phyloP scores from a whole-genome alignment of 2,797 vertebrate species.

The Spondyliosoma cantharus region DNA sequence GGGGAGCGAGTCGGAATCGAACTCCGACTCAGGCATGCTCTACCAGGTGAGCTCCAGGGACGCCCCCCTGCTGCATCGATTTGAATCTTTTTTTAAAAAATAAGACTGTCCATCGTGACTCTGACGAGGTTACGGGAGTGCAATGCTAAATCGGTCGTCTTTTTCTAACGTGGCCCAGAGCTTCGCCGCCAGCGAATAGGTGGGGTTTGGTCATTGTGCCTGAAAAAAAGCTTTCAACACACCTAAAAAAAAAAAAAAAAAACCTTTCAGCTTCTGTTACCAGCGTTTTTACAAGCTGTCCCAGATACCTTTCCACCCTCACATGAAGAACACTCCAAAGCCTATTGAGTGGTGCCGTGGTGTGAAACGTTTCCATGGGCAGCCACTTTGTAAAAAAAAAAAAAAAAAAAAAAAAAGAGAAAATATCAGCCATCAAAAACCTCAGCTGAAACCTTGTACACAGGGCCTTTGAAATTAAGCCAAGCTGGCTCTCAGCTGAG shows the following conservation, averaged over 20 bases:
- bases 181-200: slow-evolving; percentile 1
- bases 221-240: slow-evolving; percentile 8
- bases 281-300: not conserved
- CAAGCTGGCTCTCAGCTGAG: slow-evolving; percentile 38
- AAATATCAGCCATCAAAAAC: slow-evolving; percentile 36
- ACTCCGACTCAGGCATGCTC: too few relatives aligned
- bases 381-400: slow-evolving; percentile 17
- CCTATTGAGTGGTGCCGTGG: slow-evolving; percentile 9
- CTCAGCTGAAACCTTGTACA: slow-evolving; percentile 25
- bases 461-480: slow-evolving; percentile 42
- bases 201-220: slow-evolving; percentile 4
- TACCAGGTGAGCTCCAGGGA: too few relatives aligned
- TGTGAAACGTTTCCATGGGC: slow-evolving; percentile 34
- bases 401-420: not conserved
- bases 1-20: too few relatives aligned
- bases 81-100: not conserved
- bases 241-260: slow-evolving; percentile 19
- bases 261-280: slow-evolving; percentile 18
- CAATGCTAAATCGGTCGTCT: not conserved
- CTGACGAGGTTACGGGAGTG: not conserved
- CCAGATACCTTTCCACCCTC: slow-evolving; percentile 13
- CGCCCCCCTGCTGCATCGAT: not conserved
- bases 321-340: slow-evolving; percentile 14
- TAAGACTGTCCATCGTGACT: not conserved
- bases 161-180: not conserved